phyloP scores from a whole-genome alignment of 2,888 invertebrate genomes.

The Trissolcus japonicus region DNA sequence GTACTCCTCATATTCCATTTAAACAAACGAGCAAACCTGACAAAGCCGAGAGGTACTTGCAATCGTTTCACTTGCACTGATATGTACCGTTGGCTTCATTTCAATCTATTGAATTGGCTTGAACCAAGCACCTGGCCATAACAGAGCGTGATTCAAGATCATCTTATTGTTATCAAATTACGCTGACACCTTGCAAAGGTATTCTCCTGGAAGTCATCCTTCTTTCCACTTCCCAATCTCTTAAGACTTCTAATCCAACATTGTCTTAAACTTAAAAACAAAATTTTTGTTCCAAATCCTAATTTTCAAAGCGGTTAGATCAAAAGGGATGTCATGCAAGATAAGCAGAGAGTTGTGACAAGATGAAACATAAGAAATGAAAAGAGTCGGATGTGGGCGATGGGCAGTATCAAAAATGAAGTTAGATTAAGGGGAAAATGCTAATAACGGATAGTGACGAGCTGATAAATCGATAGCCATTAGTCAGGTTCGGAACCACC shows the following conservation, averaged over 20 bases:
- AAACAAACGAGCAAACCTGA: constrained; percentile 37
- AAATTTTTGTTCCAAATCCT: too few relatives aligned
- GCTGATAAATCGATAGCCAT: constrained; percentile 13
- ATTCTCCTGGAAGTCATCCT: too few relatives aligned
- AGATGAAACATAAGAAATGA: too few relatives aligned
- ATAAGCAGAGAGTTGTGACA: too few relatives aligned
- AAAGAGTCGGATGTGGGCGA: too few relatives aligned
- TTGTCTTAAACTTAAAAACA: too few relatives aligned
- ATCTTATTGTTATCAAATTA: constrained; percentile 5
- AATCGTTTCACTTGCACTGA: constrained; percentile 15
- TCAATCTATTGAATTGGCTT: constrained; percentile 7
- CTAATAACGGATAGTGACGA: constrained; percentile 10
- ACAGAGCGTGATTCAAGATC: neutral
- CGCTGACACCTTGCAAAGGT: neutral
- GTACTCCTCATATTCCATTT: constrained; percentile 45
- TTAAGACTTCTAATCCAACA: too few relatives aligned
- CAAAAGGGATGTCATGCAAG: too few relatives aligned
- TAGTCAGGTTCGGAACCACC: constrained; percentile 8
- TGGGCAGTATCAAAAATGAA: neutral
- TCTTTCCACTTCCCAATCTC: too few relatives aligned
- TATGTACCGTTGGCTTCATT: constrained; percentile 13
- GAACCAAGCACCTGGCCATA: neutral
- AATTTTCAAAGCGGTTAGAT: too few relatives aligned
- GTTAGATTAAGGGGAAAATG: constrained; percentile 9
- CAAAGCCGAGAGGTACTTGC: constrained; percentile 28